Conservation (phyloP, 2,888 invertebrate species). For the Trachelus iudaicus region DNA sequence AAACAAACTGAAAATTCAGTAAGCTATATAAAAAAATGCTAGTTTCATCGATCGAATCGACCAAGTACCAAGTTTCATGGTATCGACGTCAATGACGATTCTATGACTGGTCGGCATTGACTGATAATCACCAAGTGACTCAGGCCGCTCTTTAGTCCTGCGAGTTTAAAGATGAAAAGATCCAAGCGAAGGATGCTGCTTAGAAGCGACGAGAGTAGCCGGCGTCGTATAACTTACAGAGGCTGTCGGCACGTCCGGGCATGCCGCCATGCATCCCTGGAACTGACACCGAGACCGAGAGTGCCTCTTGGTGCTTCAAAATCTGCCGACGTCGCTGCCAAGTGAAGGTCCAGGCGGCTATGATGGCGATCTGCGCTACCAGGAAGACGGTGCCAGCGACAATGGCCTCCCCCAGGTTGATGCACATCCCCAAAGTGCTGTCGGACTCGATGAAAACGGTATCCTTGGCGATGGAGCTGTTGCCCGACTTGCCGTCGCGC, state of each 20-base stretch:
- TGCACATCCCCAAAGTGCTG: conserved; percentile 71
- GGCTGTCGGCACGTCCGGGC: conserved; percentile 75
- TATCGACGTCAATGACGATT: neutral
- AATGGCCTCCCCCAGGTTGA: conserved; percentile 84
- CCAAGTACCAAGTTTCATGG: neutral
- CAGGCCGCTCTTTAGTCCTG: neutral
- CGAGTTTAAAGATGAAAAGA: neutral
- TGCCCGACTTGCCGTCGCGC: conserved; percentile 65
- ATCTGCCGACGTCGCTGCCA: conserved; percentile 81
- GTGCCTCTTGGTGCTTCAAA: conserved; percentile 73
- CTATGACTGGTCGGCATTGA: neutral
- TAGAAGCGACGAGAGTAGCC: conserved; percentile 81
- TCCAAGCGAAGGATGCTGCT: conserved; percentile 47
- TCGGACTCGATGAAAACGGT: conserved; percentile 78
- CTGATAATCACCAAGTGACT: neutral
- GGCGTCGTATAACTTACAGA: conserved; percentile 90
- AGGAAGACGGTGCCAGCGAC: conserved; percentile 88
- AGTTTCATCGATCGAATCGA: neutral
- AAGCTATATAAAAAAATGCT: neutral
- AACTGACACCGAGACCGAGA: conserved; percentile 73
- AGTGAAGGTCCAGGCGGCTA: conserved; percentile 89
- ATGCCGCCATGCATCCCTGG: conserved; percentile 70
- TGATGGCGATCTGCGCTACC: conserved; percentile 86
- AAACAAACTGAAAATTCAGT: neutral
- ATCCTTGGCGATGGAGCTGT: conserved; percentile 70